phyloP scores from a whole-genome alignment of 2,113 vertebrate genomes.

The Rafetus swinhoei region DNA sequence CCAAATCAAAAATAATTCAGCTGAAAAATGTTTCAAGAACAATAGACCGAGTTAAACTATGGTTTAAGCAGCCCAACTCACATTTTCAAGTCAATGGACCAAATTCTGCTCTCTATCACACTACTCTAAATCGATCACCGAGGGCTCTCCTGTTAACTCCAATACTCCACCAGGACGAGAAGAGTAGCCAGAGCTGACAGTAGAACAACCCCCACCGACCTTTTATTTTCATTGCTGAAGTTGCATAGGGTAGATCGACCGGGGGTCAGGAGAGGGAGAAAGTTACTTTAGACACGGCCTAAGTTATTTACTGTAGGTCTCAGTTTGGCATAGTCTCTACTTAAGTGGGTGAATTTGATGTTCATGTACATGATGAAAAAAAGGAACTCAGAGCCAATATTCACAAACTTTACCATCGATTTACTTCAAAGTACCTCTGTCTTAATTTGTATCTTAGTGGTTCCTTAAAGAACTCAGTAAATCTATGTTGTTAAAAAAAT shows the following conservation, averaged over 20 bases:
- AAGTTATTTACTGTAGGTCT: accelerated
- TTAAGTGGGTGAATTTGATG: not conserved
- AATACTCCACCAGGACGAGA: too few species aligned
- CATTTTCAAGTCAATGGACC: not conserved
- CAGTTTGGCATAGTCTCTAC: accelerated
- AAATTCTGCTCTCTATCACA: accelerated
- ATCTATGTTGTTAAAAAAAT: not conserved
- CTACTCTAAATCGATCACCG: not conserved
- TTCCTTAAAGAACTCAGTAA: not conserved
- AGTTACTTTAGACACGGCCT: not conserved
- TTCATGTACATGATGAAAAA: accelerated
- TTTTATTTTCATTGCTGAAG: too few species aligned
- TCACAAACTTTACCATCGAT: not conserved
- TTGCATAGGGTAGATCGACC: too few species aligned
- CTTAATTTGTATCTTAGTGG: accelerated
- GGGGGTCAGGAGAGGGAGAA: too few species aligned
- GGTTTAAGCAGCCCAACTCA: accelerated
- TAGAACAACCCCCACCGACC: too few species aligned
- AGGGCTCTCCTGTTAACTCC: too few species aligned
- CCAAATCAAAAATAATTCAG: accelerated
- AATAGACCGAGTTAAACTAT: accelerated
- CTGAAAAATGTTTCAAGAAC: not conserved
- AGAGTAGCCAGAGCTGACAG: too few species aligned
- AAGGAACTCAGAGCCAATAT: accelerated
- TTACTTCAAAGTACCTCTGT: not conserved